Conservation (phyloP, 2,888 invertebrate genomes). For the Noctua janthina region DNA sequence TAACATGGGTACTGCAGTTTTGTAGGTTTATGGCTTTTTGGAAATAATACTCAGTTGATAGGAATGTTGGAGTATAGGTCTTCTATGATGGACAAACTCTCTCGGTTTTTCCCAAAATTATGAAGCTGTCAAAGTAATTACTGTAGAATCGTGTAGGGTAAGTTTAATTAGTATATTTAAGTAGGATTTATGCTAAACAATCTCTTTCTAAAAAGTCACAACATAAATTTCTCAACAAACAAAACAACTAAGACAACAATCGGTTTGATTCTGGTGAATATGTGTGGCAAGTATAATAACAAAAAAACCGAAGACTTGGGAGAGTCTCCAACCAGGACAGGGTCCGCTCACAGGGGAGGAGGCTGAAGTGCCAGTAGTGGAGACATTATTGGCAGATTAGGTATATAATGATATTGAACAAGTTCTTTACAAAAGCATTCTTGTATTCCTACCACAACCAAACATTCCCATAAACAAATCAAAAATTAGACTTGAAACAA, state of each 20-base stretch:
- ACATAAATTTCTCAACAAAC: neutral
- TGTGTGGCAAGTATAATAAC: neutral
- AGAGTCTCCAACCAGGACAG: neutral
- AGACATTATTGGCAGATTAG: neutral
- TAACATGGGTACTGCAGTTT: slow-evolving; percentile 19
- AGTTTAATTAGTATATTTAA: slow-evolving; percentile 3
- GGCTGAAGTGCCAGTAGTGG: neutral
- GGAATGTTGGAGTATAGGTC: neutral
- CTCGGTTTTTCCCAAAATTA: neutral
- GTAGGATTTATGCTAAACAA: neutral
- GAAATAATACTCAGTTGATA: neutral
- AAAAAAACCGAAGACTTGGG: neutral
- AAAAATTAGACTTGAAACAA: slow-evolving; percentile 21
- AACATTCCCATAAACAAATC: neutral
- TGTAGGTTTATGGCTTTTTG: slow-evolving; percentile 35
- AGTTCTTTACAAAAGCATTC: neutral
- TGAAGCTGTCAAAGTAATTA: neutral
- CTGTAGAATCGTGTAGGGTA: too few species aligned
- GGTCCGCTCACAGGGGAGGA: neutral
- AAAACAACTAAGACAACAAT: neutral
- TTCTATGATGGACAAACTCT: neutral
- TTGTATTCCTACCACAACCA: neutral
- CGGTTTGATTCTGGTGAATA: neutral
- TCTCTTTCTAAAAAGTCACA: neutral
- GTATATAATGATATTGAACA: neutral